Percentiles rank a stretch among this genome's conserved stretches.
phyloP scores from a whole-genome alignment of 2,113 vertebrate genomes.

The Pagrus major region DNA sequence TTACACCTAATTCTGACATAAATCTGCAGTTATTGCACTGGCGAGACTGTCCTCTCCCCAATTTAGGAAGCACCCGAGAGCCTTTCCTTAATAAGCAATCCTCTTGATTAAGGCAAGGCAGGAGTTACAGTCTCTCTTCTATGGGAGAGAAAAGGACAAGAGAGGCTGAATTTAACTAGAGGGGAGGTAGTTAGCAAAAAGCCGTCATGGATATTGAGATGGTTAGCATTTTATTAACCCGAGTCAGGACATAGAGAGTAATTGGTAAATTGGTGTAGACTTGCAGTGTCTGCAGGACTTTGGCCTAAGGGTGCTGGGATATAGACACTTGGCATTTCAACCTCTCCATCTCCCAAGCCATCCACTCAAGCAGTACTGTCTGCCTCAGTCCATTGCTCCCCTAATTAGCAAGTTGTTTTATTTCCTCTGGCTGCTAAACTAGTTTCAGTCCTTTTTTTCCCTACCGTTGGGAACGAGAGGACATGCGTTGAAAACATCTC shows the following conservation, averaged over 20 bases:
- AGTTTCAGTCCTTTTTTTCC: conserved; percentile 32
- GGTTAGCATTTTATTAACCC: conserved; percentile 82
- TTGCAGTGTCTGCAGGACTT: conserved; percentile 77
- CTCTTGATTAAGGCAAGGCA: conserved; percentile 79
- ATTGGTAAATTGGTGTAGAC: conserved; percentile 76
- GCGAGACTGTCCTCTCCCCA: conserved; percentile 75
- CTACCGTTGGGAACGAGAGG: conserved; percentile 13
- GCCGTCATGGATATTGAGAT: conserved; percentile 77
- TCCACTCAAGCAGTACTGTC: conserved; percentile 51
- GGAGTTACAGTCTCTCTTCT: conserved; percentile 65
- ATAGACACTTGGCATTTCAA: conserved; percentile 76
- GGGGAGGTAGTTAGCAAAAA: conserved; percentile 75
- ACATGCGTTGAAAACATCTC: conserved; percentile 38
- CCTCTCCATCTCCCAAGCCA: conserved; percentile 59
- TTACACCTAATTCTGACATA: conserved; percentile 81
- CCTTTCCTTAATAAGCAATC: conserved; percentile 82
- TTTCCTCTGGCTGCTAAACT: conserved; percentile 61
- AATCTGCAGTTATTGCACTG: conserved; percentile 82
- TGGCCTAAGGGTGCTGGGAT: conserved; percentile 63
- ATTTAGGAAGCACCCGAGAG: conserved; percentile 77
- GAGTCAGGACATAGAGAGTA: conserved; percentile 66
- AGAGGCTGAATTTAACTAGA: conserved; percentile 68
- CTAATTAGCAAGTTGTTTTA: conserved; percentile 74
- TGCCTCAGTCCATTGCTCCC: conserved; percentile 48
- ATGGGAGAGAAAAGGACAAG: conserved; percentile 50